phyloP scores from a whole-genome alignment of 2,113 vertebrate species.

The Ciconia stormi region DNA sequence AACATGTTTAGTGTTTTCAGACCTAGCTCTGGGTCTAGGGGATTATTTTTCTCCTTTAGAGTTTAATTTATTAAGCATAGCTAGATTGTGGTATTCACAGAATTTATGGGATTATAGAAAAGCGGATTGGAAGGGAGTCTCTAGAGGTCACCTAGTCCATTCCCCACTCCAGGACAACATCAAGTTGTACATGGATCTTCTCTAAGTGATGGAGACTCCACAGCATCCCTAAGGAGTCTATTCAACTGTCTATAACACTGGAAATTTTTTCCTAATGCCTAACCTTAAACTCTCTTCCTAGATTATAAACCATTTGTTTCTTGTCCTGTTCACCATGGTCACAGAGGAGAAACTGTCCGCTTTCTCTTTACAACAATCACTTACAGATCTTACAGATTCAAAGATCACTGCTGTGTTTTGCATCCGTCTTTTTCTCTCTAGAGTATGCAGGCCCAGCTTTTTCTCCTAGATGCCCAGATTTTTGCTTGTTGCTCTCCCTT shows the following conservation, averaged over 20 bases:
- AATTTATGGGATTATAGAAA: not conserved
- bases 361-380: not conserved
- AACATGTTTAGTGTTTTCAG: constrained; percentile 3
- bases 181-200: not conserved
- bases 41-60: not conserved
- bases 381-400: not conserved
- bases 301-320: not conserved
- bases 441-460: not conserved
- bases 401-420: not conserved
- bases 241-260: not conserved
- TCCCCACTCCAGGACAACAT: not conserved
- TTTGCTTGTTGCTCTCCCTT: not conserved
- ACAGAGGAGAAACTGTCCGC: not conserved
- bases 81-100: not conserved
- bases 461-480: not conserved
- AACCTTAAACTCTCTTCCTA: not conserved
- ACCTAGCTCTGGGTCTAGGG: not conserved
- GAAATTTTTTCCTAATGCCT: not conserved
- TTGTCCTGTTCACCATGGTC: not conserved
- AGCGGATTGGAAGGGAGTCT: not conserved
- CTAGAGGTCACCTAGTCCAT: not conserved
- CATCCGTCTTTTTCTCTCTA: not conserved
- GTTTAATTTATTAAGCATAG: constrained; percentile 4
- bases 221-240: not conserved
- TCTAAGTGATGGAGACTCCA: not conserved